Evolutionary conservation across 1,140 invertebrate genomes (phyloP), one percentile per base, ranked within the genome.

Genomic region (Drosophila rufa): DNA sequence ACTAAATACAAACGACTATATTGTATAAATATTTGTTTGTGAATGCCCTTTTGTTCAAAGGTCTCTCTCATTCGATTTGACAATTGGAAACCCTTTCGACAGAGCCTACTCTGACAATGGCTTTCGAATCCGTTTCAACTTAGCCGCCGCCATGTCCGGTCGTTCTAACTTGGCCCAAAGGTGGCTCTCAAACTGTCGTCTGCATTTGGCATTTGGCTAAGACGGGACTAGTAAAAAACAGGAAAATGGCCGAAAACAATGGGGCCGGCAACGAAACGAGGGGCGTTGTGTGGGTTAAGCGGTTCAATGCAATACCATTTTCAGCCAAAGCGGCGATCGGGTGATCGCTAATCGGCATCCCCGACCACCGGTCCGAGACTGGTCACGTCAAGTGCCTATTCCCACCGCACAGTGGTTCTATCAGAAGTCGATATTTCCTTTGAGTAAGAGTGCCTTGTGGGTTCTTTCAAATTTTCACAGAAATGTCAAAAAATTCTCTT

Each of bases 131-230:
- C 76, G 67, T 86, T 86, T 89, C 43, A 87, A 87, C 71, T 87
- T 64, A 59, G 80, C 83, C 83, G 83, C 80, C 33, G 46, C 51
- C 53, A n/a, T 80, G 79, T 69, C 68, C 42, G 27, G 25, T 69
- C 43, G 51, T 73, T 73, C 70, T 73, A 73, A 73, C 40, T 27
- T 12, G 30, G 66, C 38, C 46, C 51, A 55, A 71, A 55, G 75
- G 82, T 85, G 77, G 60, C 80, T 80, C 70, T 61, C 80, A 74
- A 84, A 83, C 83, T 85, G 79, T 82, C 69, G 9, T 55, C 67
- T 62, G 59, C 64, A 75, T 82, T 81, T 86, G 82, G 65, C 76
- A 85, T 85, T 85, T 89, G 80, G 71, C 84, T 7, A 46, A 59
- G 47, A 40, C 30, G 59, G 60, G 76, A 48, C 27, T 30, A 30